These are phyloP conservation scores for Parazoanthus swiftii DNA, from an alignment of 92 coral and sea anemone genomes.

Conservation along the genomic window DNA sequence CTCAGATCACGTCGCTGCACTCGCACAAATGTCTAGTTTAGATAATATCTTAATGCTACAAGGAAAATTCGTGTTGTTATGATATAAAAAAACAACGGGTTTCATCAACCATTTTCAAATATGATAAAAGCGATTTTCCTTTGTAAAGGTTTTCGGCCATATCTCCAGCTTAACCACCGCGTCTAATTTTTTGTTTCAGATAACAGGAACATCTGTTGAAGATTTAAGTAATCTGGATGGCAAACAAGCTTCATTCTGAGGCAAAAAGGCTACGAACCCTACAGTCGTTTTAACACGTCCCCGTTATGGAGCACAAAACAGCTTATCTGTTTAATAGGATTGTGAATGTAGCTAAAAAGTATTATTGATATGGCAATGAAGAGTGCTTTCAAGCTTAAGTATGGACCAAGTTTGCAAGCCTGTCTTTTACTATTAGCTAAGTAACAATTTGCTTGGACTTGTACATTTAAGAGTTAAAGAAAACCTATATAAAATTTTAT, in stretches of 20 bases:
- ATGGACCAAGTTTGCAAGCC: not conserved
- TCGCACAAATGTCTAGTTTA: not conserved
- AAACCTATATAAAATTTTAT: not conserved
- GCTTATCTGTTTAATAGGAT: too few relatives aligned
- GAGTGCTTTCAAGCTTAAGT: not conserved
- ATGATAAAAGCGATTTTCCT: not conserved
- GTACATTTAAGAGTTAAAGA: not conserved
- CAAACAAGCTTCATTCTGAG: not conserved
- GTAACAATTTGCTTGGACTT: not conserved
- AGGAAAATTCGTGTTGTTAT: not conserved
- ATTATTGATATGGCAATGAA: not conserved
- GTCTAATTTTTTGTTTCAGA: not conserved
- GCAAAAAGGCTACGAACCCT: not conserved
- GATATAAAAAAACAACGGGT: not conserved
- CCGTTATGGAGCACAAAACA: not conserved
- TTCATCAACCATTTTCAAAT: not conserved
- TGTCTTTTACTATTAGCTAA: not conserved
- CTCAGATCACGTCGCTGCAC: not conserved
- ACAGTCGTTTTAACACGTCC: not conserved
- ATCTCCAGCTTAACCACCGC: not conserved
- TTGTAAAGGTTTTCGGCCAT: not conserved
- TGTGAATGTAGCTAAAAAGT: not conserved
- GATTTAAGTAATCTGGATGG: not conserved
- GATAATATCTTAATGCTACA: constrained; percentile 15
- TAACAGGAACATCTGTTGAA: not conserved